Evolutionary conservation across 2,888 invertebrate genomes (phyloP).

Genomic region (Drosophila yooni): DNA sequence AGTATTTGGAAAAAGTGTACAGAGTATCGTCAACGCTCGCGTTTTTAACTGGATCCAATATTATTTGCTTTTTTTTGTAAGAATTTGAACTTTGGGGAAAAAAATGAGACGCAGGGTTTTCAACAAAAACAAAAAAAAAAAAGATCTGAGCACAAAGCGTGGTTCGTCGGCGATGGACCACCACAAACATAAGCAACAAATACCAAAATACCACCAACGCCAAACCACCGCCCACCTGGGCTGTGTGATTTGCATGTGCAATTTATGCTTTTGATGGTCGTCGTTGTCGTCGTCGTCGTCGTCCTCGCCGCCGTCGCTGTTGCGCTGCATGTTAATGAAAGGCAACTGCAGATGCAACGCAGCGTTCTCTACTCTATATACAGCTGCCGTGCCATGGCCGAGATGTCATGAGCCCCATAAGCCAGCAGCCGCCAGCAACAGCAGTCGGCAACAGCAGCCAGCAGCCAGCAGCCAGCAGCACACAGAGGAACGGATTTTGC

Average conservation of each 20-base stretch:
- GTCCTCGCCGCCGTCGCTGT: background rate
- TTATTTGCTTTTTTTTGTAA: constrained; percentile 23
- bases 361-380: constrained; percentile 32
- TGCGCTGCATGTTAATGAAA: constrained; percentile 71
- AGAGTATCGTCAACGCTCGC: too few relatives aligned
- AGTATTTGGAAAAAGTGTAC: background rate
- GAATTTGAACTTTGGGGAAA: constrained; percentile 41
- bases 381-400: constrained; percentile 34
- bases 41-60: too few relatives aligned
- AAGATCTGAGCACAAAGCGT: constrained; percentile 36
- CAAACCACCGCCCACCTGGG: constrained; percentile 34
- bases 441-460: constrained; percentile 12
- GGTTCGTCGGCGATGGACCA: constrained; percentile 8
- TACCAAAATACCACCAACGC: background rate
- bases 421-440: constrained; percentile 26
- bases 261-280: constrained; percentile 77
- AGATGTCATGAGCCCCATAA: constrained; percentile 49
- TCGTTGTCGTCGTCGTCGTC: constrained; percentile 28
- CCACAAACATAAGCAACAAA: constrained; percentile 6
- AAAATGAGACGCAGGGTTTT: constrained; percentile 15
- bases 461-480: constrained; percentile 6
- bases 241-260: constrained; percentile 72
- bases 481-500: constrained; percentile 44
- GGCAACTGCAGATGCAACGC: constrained; percentile 64
- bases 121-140: background rate